Evolutionary conservation across 2,113 vertebrate species (phyloP), one percentile per base, ranked within the genome.

Genomic region (Halichoerus grypus): DNA sequence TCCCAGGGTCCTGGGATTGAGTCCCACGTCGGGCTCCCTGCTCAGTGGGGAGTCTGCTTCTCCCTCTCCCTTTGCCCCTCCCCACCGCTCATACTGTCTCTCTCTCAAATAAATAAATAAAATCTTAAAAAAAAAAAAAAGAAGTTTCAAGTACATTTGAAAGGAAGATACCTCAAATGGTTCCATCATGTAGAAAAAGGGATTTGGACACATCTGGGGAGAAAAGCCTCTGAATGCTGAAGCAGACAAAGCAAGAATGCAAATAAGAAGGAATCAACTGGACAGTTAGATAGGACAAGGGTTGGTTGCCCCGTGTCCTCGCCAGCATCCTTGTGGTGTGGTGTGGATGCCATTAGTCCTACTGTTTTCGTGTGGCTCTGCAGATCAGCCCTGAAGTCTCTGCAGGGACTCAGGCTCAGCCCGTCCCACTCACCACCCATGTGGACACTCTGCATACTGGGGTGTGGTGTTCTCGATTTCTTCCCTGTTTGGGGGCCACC

Each of bases 11-110:
- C 18, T 69, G 33, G 67, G 67, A 69, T 69, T 0, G 18, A n/a
- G 33, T 18, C 65, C 65, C 3, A 2, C 0, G 16, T n/a, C 7
- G 4, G 33, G 67, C 0, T 36, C 33, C n/a, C 33, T 21, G 3
- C 33, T 69, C 8, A 19, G 16, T 8, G 0, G 18, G 16, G 33
- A 36, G 67, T 69, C 67, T 36, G 67, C 67, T 67, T 67, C 31
- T 69, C 67, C 65, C 67, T 69, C 67, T 69, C 33, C 18, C 33
- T 21, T 14, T 67, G 31, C 15, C 14, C 4, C 67, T 36, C 18
- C 18, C 16, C 18, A 19, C 18, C 1, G 4, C 67, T 36, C 18
- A 0, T 36, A 33, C 19, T 69, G 8, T 69, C 16, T 69, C 16
- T 69, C 65, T 33, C 33, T 69, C 67, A 69, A 69, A 21, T 69